Percentiles rank a stretch among this genome's conserved stretches.
phyloP scores from a whole-genome alignment of 1,140 invertebrate genomes.

The Drosophila takahashii region DNA sequence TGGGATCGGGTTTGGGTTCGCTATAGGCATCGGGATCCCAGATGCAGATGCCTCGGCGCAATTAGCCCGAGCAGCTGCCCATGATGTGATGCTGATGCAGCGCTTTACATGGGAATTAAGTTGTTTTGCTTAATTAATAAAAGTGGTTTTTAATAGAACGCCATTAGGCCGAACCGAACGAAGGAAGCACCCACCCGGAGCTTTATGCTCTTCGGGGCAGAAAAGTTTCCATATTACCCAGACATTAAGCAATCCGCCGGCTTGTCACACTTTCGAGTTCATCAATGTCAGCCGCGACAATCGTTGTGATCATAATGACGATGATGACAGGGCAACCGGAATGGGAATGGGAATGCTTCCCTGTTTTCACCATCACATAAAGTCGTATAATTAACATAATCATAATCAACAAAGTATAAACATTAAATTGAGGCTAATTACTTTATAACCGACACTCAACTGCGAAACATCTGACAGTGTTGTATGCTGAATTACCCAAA shows the following conservation, averaged over 20 bases:
- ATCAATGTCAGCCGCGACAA: slow-evolving; percentile 52
- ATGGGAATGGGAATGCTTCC: slow-evolving; percentile 23
- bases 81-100: slow-evolving; percentile 74
- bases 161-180: slow-evolving; percentile 49
- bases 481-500: slow-evolving; percentile 46
- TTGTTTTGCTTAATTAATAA: slow-evolving; percentile 82
- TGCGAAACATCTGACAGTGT: slow-evolving; percentile 69
- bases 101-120: slow-evolving; percentile 79
- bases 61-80: slow-evolving; percentile 73
- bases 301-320: slow-evolving; percentile 30
- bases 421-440: slow-evolving; percentile 83
- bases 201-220: background rate
- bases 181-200: slow-evolving; percentile 33
- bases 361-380: slow-evolving; percentile 75
- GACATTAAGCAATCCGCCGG: slow-evolving; percentile 34
- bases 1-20: background rate
- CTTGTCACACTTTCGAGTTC: slow-evolving; percentile 77
- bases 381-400: slow-evolving; percentile 83
- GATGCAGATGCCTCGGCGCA: slow-evolving; percentile 49
- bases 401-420: slow-evolving; percentile 84
- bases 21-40: slow-evolving; percentile 10
- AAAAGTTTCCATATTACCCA: slow-evolving; percentile 28
- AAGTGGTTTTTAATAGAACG: slow-evolving; percentile 80
- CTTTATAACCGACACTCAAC: slow-evolving; percentile 83
- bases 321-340: slow-evolving; percentile 60